phyloP scores from a whole-genome alignment of 2,113 vertebrate genomes.

The Limanda limanda region DNA sequence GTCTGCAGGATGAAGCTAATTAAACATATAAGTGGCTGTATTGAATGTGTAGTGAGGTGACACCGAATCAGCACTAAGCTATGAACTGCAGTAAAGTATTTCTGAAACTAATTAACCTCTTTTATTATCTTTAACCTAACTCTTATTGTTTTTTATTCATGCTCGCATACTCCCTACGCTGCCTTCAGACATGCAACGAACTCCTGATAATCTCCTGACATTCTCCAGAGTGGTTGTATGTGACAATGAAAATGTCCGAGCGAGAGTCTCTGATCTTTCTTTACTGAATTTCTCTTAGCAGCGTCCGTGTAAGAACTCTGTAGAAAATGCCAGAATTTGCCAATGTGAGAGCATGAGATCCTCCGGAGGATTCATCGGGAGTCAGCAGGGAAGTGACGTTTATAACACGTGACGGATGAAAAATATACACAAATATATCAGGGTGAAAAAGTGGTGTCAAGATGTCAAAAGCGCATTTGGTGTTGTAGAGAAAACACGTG shows the following conservation, averaged over 20 bases:
- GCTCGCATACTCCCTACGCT: neutral
- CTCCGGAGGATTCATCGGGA: too few species aligned
- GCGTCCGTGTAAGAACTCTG: too few species aligned
- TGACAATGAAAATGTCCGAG: neutral
- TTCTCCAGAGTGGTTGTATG: neutral
- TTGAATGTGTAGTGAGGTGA: neutral
- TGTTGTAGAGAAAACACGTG: too few species aligned
- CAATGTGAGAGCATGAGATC: too few species aligned
- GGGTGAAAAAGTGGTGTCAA: too few species aligned
- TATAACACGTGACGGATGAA: too few species aligned
- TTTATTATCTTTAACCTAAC: neutral
- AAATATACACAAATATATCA: too few species aligned
- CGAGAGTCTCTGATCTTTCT: too few species aligned
- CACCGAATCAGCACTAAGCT: neutral
- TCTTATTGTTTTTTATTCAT: neutral
- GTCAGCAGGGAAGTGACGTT: too few species aligned
- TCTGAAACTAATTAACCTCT: neutral
- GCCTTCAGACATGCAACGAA: neutral
- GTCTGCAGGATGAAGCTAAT: conserved; percentile 22
- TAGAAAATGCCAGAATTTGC: too few species aligned
- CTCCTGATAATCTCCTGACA: neutral
- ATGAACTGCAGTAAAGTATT: neutral
- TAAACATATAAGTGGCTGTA: conserved; percentile 11
- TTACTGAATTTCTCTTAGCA: too few species aligned
- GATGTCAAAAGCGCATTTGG: too few species aligned